These are phyloP conservation scores for Heteropelma amictum DNA, from an alignment of 2,888 invertebrate species.

Conservation along the genomic window DNA sequence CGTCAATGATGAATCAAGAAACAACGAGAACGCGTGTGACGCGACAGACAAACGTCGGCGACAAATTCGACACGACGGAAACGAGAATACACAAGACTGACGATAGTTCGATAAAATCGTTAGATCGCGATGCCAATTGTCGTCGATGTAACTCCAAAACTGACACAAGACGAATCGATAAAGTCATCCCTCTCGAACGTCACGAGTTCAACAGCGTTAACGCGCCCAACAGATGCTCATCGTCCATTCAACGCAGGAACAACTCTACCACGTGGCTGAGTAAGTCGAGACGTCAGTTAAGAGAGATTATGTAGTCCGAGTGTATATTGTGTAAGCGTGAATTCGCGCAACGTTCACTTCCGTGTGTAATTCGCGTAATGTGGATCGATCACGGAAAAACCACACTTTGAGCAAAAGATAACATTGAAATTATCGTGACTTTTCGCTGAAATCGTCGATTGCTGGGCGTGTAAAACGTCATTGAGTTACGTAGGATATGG, in stretches of 20 bases:
- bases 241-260: conserved; percentile 37
- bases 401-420: too few relatives aligned
- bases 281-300: conserved; percentile 67
- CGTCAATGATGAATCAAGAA: background rate
- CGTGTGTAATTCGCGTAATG: too few relatives aligned
- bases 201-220: conserved; percentile 17
- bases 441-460: too few relatives aligned
- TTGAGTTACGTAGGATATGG: too few relatives aligned
- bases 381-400: too few relatives aligned
- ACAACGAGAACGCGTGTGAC: conserved; percentile 13
- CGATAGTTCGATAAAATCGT: conserved; percentile 13
- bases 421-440: too few relatives aligned
- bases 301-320: conserved; percentile 35
- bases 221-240: conserved; percentile 35
- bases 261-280: conserved; percentile 73
- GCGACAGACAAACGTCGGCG: conserved; percentile 7
- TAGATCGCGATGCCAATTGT: conserved; percentile 27
- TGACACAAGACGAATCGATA: conserved; percentile 52
- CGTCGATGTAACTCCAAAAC: conserved; percentile 43
- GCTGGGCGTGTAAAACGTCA: too few relatives aligned
- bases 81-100: conserved; percentile 48
- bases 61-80: conserved; percentile 7
- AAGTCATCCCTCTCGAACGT: conserved; percentile 45
- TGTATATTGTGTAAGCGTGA: too few relatives aligned
- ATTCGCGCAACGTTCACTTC: too few relatives aligned